Percentiles rank a stretch among this genome's conserved stretches.
These are phyloP conservation scores for Epinotia nisella DNA, from an alignment of 2,888 invertebrate species.

Conservation along the genomic window DNA sequence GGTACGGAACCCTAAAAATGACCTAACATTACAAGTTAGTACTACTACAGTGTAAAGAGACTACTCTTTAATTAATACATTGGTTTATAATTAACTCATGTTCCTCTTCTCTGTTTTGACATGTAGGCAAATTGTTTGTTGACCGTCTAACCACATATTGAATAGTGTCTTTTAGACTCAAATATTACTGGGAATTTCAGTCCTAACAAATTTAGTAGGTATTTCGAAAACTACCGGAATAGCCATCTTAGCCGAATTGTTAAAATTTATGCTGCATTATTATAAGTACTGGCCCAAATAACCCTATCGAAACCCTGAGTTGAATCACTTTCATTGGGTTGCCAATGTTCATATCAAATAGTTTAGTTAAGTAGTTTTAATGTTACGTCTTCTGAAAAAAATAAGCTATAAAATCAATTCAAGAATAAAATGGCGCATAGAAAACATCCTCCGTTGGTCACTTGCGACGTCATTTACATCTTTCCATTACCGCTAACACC, in stretches of 20 bases:
- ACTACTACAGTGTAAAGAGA: no score
- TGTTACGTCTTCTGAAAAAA: neutral
- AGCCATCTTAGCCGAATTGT: neutral
- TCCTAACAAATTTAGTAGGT: neutral
- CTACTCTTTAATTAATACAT: no score
- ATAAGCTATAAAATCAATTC: neutral
- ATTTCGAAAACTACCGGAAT: neutral
- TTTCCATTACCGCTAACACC: constrained; percentile 64
- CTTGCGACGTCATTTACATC: constrained; percentile 70
- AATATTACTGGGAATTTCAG: no score
- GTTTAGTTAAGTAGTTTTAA: neutral
- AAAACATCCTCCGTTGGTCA: constrained; percentile 44
- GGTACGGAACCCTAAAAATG: no score
- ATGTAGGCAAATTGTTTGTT: no score
- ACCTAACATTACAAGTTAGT: no score
- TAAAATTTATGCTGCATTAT: no score
- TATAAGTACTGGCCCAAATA: neutral
- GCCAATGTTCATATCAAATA: neutral
- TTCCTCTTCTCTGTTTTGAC: neutral
- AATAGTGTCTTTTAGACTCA: no score
- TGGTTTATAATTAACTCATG: neutral
- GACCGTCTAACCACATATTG: no score
- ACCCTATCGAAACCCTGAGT: neutral
- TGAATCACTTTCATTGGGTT: neutral
- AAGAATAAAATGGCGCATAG: constrained; percentile 23